Base-by-base conservation (phyloP, 2,888 invertebrate genomes). In the Asteroscopus sphinx region DNA sequence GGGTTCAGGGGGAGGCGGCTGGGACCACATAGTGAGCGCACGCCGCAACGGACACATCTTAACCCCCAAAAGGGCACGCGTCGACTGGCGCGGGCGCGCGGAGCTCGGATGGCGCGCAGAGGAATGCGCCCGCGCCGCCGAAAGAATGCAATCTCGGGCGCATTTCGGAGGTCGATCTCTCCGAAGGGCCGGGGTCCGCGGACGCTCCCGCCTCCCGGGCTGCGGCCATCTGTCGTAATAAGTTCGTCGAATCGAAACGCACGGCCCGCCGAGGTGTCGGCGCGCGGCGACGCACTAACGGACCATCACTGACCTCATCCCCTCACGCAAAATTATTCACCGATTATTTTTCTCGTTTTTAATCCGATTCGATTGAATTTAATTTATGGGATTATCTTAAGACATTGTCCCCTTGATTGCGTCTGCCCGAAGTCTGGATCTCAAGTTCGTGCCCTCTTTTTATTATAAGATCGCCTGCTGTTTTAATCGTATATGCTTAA, bases 141-240 rank as follows among this genome's bases (percentile, higher is more conserved):
- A 94, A 94, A 94, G 94, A 94, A 94, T 94, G 94, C 93, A 93
- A 94, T 94, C 94, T 93, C 94, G 93, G 94, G 91, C 93, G 94
- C 93, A 91, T 93, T 94, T 94, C 94, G 94, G 94, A 93, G 93
- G 92, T 92, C 93, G 93, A 93, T 93, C 94, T 93, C 93, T 92
- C 92, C 90, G 85, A 86, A 88, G 92, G 88, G 89, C 90, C 90
- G 87, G 85, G 88, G 85, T 84, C 88, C 86, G 85, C 83, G 85
- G 85, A 86, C 89, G 89, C 90, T 88, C 92, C 91, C 91, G 89
- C 90, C 90, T 88, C 88, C 90, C 89, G 86, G 85, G 81, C 90
- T 84, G 83, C 88, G 84, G 88, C 89, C 93, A 93, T 93, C 93
- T 93, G 93, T 91, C 92, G 93, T 93, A 93, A 93, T 92, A 91